Base-by-base conservation (phyloP, 2,888 invertebrate species). In the Andrena chrysosceles region DNA sequence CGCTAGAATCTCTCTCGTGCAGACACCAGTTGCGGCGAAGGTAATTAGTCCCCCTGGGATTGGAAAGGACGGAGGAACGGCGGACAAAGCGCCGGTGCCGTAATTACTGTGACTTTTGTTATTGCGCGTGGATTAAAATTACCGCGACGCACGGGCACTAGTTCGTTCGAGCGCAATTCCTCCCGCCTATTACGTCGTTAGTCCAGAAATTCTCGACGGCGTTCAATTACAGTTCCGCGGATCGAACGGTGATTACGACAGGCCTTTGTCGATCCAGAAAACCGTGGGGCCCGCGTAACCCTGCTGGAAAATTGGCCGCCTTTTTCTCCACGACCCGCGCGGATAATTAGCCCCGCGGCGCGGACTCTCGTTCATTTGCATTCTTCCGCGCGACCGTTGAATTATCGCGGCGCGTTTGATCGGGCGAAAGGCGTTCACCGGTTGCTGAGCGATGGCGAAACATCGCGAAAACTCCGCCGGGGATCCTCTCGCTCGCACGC, bases 261-360 rank as follows among this genome's bases (percentile, higher is more conserved):
- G 63, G 8, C 31, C 62, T 59, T 60, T 52, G 73, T 69, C 52
- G 73, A 54, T 52, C 52, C 33, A 26, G 67, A 70, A 83, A 83
- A 77, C 54, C 77, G 67, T 26, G 74, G 67, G 33, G 2, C 69
- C 33, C 70, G 20, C 33, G 71, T 33, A 31, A 63, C 20, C 10
- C 26, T 26, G 56, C 10, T 16, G 49, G 78, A 20, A 29, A 76
- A 73, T 63, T 68, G 63, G 69, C 76, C 42, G 2, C 3, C 13
- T 10, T 49, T 64, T 63, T 8, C 33, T 42, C 5, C 16, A 16
- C 23, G 13, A 13, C 10, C 2, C 60, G 74, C 69, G 48, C 42
- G 59, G 70, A 71, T 83, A 84, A 84, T 84, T 83, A 84, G 59
- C 54, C 33, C 64, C 66, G 23, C 56, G 56, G 56, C 56, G 23